phyloP scores from a whole-genome alignment of 2,797 vertebrate genomes.

The Euthynnus affinis region DNA sequence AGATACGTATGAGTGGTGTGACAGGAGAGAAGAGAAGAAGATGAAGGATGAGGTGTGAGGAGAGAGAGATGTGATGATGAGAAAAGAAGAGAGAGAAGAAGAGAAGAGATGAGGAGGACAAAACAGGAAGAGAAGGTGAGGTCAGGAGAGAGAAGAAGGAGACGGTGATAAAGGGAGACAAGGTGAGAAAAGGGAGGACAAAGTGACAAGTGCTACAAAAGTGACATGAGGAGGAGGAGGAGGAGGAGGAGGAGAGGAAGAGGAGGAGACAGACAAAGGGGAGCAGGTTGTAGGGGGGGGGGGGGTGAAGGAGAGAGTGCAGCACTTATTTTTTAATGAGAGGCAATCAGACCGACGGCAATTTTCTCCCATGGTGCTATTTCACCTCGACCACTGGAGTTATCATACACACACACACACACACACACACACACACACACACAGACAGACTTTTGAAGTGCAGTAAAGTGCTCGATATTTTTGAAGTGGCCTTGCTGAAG shows the following conservation, averaged over 20 bases:
- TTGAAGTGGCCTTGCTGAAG: conserved; percentile 14
- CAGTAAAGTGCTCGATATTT: conserved; percentile 23
- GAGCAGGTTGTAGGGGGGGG: neutral
- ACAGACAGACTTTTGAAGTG: conserved; percentile 3
- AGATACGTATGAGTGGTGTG: neutral
- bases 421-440: too few relatives aligned
- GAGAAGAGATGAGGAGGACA: too few relatives aligned
- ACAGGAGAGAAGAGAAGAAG: neutral
- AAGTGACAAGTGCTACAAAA: conserved; percentile 6
- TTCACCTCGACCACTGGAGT: conserved; percentile 34
- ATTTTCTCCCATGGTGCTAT: conserved; percentile 47
- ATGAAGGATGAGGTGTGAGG: neutral
- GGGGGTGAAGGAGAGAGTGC: conserved; percentile 28
- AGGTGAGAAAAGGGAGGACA: conserved; percentile 6
- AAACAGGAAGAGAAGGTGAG: neutral
- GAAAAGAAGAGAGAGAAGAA: too few relatives aligned
- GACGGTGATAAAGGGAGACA: neutral
- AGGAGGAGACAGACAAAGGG: conserved; percentile 10
- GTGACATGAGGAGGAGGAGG: neutral
- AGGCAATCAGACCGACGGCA: conserved; percentile 56
- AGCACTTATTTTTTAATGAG: conserved; percentile 69
- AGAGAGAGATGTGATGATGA: neutral
- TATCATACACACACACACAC: conserved; percentile 16
- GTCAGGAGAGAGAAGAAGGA: neutral
- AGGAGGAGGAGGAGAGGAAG: neutral